Conservation (phyloP, 2,888 invertebrate species). For the Meteorus cinctellus region DNA sequence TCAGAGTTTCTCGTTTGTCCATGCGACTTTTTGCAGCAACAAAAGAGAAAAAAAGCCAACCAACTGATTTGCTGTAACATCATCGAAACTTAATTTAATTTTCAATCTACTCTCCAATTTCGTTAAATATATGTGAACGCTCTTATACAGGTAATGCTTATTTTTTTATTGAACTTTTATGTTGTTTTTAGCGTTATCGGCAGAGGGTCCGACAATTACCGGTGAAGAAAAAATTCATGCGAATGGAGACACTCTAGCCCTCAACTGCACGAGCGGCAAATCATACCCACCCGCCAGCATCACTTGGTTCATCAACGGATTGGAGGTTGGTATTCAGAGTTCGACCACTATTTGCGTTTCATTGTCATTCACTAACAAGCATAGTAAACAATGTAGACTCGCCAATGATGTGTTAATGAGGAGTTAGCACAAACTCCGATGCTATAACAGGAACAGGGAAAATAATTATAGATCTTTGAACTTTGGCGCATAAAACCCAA, state of each 20-base stretch:
- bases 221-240: conserved; percentile 74
- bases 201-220: conserved; percentile 74
- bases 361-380: too few species aligned
- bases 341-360: neutral
- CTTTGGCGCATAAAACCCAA: conserved; percentile 17
- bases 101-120: too few species aligned
- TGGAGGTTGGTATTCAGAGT: conserved; percentile 63
- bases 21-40: too few species aligned
- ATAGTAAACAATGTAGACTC: too few species aligned
- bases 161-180: neutral
- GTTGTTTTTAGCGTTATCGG: conserved; percentile 69
- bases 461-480: conserved; percentile 27
- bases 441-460: too few species aligned
- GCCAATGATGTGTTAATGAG: neutral
- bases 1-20: too few species aligned
- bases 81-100: too few species aligned
- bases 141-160: too few species aligned
- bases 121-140: too few species aligned
- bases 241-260: conserved; percentile 74
- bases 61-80: too few species aligned
- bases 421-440: neutral
- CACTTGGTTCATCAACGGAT: conserved; percentile 75
- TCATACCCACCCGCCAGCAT: conserved; percentile 74
- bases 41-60: too few species aligned
- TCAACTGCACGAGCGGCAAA: conserved; percentile 75